Percentiles rank a stretch among this genome's conserved stretches.
Conservation (phyloP, 2,888 invertebrate genomes). For the Platycnemis pennipes region DNA sequence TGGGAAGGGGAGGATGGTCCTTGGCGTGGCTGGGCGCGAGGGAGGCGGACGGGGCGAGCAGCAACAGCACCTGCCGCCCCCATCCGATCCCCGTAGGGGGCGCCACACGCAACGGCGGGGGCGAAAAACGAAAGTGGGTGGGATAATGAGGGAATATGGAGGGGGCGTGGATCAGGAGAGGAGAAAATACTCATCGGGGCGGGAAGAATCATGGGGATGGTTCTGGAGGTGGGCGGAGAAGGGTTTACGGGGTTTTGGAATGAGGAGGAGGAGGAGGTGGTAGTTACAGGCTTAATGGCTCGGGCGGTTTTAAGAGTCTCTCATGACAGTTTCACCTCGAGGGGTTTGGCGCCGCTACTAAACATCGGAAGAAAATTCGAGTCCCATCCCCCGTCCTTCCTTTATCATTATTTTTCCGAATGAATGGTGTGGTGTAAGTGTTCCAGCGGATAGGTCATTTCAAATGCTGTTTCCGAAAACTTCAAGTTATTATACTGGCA, state of each 20-base stretch:
- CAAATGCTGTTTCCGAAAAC: too few species aligned
- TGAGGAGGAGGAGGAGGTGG: background rate
- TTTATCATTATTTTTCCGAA: background rate
- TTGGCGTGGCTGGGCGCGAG: background rate
- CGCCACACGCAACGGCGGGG: slow-evolving; percentile 62
- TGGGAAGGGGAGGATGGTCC: background rate
- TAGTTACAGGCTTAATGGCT: slow-evolving; percentile 32
- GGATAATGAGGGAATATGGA: slow-evolving; percentile 3
- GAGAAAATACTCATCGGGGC: slow-evolving; percentile 7
- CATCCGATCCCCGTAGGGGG: slow-evolving; percentile 1
- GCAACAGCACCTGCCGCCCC: slow-evolving; percentile 54
- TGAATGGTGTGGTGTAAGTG: too few species aligned
- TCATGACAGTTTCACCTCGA: slow-evolving; percentile 48
- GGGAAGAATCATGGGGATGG: background rate
- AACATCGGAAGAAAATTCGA: background rate
- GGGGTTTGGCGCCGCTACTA: background rate
- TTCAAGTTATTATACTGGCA: too few species aligned
- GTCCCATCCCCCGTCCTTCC: background rate
- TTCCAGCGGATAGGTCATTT: too few species aligned
- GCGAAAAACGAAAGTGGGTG: slow-evolving; percentile 4
- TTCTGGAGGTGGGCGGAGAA: background rate
- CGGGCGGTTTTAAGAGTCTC: slow-evolving; percentile 41
- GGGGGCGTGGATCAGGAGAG: background rate
- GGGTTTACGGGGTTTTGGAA: background rate
- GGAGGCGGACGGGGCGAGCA: background rate